A percentile compares a stretch with the other conserved stretches of the same genome.
Evolutionary conservation across 2,113 vertebrate species (phyloP).

Genomic region (Ammodytes marinus): DNA sequence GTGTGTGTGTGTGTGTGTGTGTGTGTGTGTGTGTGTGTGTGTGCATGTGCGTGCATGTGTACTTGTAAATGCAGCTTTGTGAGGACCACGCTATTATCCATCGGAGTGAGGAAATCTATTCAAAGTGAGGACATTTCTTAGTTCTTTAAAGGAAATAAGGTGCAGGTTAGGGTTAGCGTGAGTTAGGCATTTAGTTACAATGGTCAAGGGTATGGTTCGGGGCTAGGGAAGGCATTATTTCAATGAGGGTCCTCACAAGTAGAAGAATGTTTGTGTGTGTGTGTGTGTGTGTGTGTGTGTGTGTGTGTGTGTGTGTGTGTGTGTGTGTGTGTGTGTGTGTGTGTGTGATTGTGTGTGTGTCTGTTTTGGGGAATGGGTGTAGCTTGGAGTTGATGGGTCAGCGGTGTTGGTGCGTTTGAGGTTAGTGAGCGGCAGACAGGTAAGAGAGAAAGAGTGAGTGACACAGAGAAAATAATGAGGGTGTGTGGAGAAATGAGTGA

Average conservation of each 20-base stretch:
- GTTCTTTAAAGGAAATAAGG: no score
- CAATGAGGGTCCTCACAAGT: no score
- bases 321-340: slow-evolving; percentile 13
- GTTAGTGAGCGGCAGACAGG: slow-evolving; percentile 51
- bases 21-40: slow-evolving; percentile 18
- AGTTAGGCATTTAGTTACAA: no score
- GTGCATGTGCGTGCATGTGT: not conserved
- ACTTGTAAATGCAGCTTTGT: no score
- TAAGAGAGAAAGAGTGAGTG: slow-evolving; percentile 43
- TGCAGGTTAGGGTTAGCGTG: no score
- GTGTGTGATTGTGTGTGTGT: slow-evolving; percentile 12
- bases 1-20: slow-evolving; percentile 17
- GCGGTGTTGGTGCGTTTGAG: slow-evolving; percentile 23
- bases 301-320: slow-evolving; percentile 13
- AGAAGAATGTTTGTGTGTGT: no score
- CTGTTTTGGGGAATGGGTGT: slow-evolving; percentile 26
- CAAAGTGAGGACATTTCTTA: no score
- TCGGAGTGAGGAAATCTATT: no score
- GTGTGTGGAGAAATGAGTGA: slow-evolving; percentile 18
- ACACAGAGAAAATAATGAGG: slow-evolving; percentile 41
- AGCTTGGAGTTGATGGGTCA: slow-evolving; percentile 29
- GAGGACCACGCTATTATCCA: no score
- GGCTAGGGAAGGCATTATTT: no score
- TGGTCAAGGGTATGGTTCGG: no score
- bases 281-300: slow-evolving; percentile 7